Conservation (phyloP, 2,888 invertebrate genomes). For the Drosophila picticornis region DNA sequence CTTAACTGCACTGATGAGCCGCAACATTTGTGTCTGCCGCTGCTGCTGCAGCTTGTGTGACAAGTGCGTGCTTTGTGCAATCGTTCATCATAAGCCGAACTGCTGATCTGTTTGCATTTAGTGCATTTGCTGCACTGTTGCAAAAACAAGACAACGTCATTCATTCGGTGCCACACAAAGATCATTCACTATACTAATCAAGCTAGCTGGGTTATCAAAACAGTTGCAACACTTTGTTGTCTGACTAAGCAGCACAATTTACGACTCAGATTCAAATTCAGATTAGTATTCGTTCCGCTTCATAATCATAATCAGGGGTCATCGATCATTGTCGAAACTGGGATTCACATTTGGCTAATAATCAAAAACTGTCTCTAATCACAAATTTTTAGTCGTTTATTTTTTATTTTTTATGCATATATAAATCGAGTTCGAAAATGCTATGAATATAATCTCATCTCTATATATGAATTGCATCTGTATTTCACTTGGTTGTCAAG, state of each 20-base stretch:
- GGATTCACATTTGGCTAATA: not conserved
- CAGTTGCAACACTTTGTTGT: slow-evolving; percentile 4
- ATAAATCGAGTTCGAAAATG: not conserved
- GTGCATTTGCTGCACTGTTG: not conserved
- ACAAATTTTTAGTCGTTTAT: not conserved
- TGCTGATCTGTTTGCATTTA: slow-evolving; percentile 28
- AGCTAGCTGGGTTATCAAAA: slow-evolving; percentile 14
- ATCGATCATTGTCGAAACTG: slow-evolving; percentile 5
- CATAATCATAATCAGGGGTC: not conserved
- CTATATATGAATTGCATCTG: not conserved
- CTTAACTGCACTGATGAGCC: slow-evolving; percentile 9
- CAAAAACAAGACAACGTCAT: slow-evolving; percentile 26
- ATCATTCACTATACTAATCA: slow-evolving; percentile 33
- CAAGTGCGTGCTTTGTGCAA: slow-evolving; percentile 49
- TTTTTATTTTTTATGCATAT: not conserved
- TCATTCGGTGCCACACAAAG: slow-evolving; percentile 22
- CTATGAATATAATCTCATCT: not conserved
- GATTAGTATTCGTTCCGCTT: not conserved
- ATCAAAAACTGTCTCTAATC: not conserved
- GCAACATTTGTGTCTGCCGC: not conserved
- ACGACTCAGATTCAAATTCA: not conserved
- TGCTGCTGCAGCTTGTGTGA: slow-evolving; percentile 4
- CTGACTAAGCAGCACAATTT: not conserved
- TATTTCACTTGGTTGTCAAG: not conserved
- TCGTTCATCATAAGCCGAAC: slow-evolving; percentile 13